These are phyloP conservation scores for Sarotherodon lohbergeri DNA, from an alignment of 2,113 vertebrate species.

Conservation along the genomic window DNA sequence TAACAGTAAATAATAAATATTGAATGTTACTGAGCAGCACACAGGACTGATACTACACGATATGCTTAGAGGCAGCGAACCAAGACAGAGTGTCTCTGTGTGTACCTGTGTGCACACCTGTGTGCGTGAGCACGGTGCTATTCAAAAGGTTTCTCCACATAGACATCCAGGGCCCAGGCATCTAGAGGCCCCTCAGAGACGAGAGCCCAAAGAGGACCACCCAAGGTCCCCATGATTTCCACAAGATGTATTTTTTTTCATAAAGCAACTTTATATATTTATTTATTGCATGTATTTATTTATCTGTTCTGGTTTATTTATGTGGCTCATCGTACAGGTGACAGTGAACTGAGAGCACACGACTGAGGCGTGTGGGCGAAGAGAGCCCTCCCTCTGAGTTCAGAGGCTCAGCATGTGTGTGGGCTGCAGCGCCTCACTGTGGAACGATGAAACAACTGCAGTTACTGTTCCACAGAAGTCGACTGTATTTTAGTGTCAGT, in stretches of 20 bases:
- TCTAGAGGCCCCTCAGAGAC: neutral
- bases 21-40: neutral
- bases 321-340: too few relatives aligned
- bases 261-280: fast-evolving
- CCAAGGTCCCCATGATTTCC: neutral
- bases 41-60: fast-evolving
- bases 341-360: too few relatives aligned
- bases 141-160: neutral
- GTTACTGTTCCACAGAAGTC: neutral
- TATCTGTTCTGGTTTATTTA: too few relatives aligned
- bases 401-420: neutral
- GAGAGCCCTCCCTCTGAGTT: too few relatives aligned
- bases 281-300: too few relatives aligned
- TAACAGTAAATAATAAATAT: neutral
- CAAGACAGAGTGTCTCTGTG: neutral
- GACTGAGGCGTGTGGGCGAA: too few relatives aligned
- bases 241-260: neutral
- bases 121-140: neutral
- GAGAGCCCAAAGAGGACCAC: fast-evolving
- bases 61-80: neutral
- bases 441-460: neutral
- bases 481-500: neutral
- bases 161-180: neutral
- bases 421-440: neutral
- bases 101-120: neutral